Base-by-base conservation (phyloP, 1,140 invertebrate genomes). In the Coboldia fuscipes region DNA sequence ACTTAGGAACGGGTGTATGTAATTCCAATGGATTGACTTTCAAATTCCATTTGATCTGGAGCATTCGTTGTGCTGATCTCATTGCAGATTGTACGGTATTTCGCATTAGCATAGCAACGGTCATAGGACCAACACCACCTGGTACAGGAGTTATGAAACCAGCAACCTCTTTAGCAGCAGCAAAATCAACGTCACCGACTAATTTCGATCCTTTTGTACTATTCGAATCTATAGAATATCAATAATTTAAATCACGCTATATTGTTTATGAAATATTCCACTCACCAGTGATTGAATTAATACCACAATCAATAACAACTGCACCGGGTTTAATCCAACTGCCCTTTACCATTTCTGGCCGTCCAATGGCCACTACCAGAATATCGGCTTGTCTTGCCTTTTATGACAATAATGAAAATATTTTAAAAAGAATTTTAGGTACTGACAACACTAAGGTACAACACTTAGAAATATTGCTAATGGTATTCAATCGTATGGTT, bases 281-380 rank as follows among this genome's bases (percentile, higher is more conserved):
- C 46, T 53, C 62, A 92, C 86, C 88, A 61, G 81, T 68, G 42
- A 94, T 77, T 4, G 79, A 68, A 58, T 94, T 97, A 35, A 98
- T 99, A 26, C 96, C 96, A 63, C 94, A 99, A 56, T 99, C 96
- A 43, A 99, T 97, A n/a, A 99, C 93, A 19, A 98, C 76, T 30
- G 93, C 92, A 14, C 93, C 92, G 0, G 86, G 85, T 61, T 98
- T 98, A 28, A 99, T 77, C 94, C 94, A 98, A 32, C 77, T 77
- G 0, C 78, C 85, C 56, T 86, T 86, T 1, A 99, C 90, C 60
- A 97, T 66, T 57, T 92, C 70, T 6, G 90, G 62, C 46, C 75
- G 68, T 0, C 96, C 96, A 44, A 97, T 90, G 3, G 72, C 96
- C 4, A 96, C 93, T 6, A 99, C 86, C 30, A 99, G 55, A 48